phyloP scores from a whole-genome alignment of 2,888 invertebrate species.

The Andrena dorsata region DNA sequence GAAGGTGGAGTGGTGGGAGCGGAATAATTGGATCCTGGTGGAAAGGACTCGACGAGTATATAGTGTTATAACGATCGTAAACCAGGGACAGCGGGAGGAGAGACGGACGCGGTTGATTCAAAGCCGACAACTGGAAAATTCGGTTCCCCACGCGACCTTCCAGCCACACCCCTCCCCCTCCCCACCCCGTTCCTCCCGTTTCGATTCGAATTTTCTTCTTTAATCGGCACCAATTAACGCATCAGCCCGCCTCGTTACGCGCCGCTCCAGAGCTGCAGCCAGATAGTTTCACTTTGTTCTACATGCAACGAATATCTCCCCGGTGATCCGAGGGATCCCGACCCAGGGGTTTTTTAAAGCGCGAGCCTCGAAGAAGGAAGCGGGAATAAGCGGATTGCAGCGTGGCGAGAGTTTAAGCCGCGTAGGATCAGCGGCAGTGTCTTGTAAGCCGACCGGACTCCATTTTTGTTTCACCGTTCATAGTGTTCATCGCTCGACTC shows the following conservation, averaged over 20 bases:
- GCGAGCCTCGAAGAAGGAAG: constrained; percentile 57
- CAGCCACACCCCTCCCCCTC: background rate
- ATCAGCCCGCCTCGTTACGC: background rate
- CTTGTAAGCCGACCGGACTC: constrained; percentile 64
- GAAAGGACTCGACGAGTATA: constrained; percentile 24
- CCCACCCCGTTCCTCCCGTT: background rate
- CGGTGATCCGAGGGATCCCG: constrained; percentile 28
- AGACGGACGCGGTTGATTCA: constrained; percentile 24
- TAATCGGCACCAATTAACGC: constrained; percentile 13
- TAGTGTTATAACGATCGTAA: constrained; percentile 44
- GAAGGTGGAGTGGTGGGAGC: background rate
- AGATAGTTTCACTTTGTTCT: background rate
- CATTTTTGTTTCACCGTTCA: constrained; percentile 55
- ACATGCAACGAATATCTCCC: constrained; percentile 39
- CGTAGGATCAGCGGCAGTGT: constrained; percentile 65
- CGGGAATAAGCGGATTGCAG: constrained; percentile 67
- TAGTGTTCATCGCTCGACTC: constrained; percentile 12
- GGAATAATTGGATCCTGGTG: constrained; percentile 63
- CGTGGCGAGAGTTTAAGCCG: constrained; percentile 66
- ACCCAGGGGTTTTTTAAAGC: constrained; percentile 51
- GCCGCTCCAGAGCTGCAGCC: background rate
- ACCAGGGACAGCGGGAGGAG: background rate
- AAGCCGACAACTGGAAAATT: constrained; percentile 42
- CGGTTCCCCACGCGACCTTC: background rate
- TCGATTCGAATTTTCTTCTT: background rate